Conservation (phyloP, 2,113 vertebrate genomes). For the Butorides virescens region DNA sequence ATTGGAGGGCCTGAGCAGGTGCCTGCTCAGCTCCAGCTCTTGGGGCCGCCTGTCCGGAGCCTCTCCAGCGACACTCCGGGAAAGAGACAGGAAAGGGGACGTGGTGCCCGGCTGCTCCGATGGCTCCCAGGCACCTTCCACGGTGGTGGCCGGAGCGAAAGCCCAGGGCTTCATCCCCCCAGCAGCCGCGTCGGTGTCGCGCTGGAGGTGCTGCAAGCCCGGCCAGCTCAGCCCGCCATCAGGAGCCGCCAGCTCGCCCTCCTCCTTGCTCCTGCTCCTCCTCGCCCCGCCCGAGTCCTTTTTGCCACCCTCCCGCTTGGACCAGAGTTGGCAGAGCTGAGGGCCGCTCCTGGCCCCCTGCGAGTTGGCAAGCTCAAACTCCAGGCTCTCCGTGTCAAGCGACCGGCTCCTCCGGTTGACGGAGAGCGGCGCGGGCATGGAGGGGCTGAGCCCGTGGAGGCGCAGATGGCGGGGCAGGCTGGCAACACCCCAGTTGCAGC, state of each 20-base stretch:
- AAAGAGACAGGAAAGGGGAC: conserved; percentile 10
- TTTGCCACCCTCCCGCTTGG: conserved; percentile 6
- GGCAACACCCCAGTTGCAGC: conserved; percentile 85
- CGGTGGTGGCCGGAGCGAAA: accelerated
- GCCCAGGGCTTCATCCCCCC: conserved; percentile 16
- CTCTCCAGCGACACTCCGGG: not conserved
- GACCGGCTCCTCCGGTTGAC: conserved; percentile 89
- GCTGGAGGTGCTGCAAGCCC: conserved; percentile 43
- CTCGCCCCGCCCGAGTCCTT: conserved; percentile 51
- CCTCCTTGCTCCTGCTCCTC: conserved; percentile 43
- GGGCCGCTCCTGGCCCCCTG: conserved; percentile 50
- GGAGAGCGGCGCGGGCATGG: conserved; percentile 79
- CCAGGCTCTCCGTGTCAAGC: conserved; percentile 89
- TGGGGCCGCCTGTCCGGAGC: not conserved
- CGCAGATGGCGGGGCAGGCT: conserved; percentile 91
- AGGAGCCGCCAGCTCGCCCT: conserved; percentile 4
- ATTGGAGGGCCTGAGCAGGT: conserved; percentile 68
- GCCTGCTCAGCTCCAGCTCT: conserved; percentile 27
- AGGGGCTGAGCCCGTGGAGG: conserved; percentile 77
- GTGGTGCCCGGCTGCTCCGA: not conserved
- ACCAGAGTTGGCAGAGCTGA: conserved; percentile 19
- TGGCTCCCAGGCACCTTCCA: not conserved
- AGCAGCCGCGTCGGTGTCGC: accelerated
- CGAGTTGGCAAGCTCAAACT: conserved; percentile 75
- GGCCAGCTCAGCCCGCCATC: conserved; percentile 54